phyloP scores from a whole-genome alignment of 35 echinoderm and acorn worm species.

The Stichopus chloronotus region DNA sequence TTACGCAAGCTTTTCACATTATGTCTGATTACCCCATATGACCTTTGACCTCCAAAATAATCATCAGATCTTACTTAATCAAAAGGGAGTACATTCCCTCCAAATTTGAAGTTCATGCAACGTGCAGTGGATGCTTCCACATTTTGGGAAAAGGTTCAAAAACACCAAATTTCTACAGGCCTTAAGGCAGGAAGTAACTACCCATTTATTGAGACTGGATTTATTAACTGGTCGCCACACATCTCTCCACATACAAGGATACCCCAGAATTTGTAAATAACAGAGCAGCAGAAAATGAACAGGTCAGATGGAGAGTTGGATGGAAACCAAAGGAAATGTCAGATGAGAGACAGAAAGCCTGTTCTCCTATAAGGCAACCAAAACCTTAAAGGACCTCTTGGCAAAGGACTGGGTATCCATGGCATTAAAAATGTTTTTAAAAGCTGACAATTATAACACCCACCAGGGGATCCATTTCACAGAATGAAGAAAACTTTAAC shows the following conservation, averaged over 20 bases:
- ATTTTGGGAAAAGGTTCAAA: constrained; percentile 47
- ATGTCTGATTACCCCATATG: too few relatives aligned
- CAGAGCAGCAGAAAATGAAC: constrained; percentile 29
- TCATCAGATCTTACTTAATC: too few relatives aligned
- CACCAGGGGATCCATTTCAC: neutral
- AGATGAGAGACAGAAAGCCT: constrained; percentile 12
- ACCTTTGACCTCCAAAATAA: too few relatives aligned
- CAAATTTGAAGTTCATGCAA: too few relatives aligned
- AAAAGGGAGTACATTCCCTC: too few relatives aligned
- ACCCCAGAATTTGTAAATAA: neutral
- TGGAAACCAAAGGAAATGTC: constrained; percentile 2
- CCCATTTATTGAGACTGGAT: constrained; percentile 25
- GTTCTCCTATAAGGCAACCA: neutral
- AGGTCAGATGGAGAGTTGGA: constrained; percentile 4
- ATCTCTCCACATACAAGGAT: neutral
- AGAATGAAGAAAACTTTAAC: constrained; percentile 24
- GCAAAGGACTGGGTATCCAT: constrained; percentile 4
- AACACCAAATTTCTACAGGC: neutral
- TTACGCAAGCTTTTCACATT: too few relatives aligned
- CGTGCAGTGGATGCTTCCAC: neutral
- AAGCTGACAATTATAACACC: constrained; percentile 18
- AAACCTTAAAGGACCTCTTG: constrained; percentile 13
- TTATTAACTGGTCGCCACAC: constrained; percentile 31
- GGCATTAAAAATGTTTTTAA: constrained; percentile 22
- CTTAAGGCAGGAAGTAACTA: constrained; percentile 2